Evolutionary conservation across 2,888 invertebrate genomes (phyloP), one percentile per base, ranked within the genome.

Genomic region (Lomographa bimaculata): DNA sequence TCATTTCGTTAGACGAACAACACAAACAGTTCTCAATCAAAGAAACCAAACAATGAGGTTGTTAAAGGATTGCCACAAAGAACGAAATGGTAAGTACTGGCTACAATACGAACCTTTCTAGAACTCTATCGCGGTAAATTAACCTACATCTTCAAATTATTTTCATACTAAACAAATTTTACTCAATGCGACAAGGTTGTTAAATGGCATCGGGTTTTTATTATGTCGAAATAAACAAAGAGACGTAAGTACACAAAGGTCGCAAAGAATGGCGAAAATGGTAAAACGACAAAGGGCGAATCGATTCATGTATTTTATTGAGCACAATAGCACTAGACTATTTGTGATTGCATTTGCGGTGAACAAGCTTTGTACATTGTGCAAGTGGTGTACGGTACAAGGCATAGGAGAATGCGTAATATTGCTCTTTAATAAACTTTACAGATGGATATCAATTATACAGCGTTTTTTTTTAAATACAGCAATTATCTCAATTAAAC

Each of bases 341-440:
- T 48, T 69, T 70, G 60, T 63, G 67, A 73, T 74, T 70, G 66
- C 66, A 64, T 66, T 74, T 76, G 76, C 57, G 73, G 71, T 59
- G 51, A 36, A 9, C 25, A 65, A 59, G 36, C 40, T 27, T 43
- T 26, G 43, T 35, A 9, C 12, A 19, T 43, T 26, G 43, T 35
- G 11, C 12, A 19, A 24, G 29, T 21, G 7, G 17, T 4, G 11
- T 25, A 18, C 27, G 38, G 42, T 18, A 7, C 20, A 35, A 38
- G 27, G 8, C 14, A 29, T 12, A 5, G 28, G 21, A 21, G 7
- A 0, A 5, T n/a, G n/a, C n/a, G n/a, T n/a, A n/a, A n/a, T n/a
- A n/a, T n/a, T n/a, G n/a, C n/a, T n/a, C n/a, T n/a, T n/a, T n/a
- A n/a, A n/a, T n/a, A n/a, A n/a, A n/a, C n/a, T n/a, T n/a, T n/a